Percentiles rank a stretch among this genome's conserved stretches.
Conservation (phyloP, 2,888 invertebrate species). For the Podotricha telesiphe region DNA sequence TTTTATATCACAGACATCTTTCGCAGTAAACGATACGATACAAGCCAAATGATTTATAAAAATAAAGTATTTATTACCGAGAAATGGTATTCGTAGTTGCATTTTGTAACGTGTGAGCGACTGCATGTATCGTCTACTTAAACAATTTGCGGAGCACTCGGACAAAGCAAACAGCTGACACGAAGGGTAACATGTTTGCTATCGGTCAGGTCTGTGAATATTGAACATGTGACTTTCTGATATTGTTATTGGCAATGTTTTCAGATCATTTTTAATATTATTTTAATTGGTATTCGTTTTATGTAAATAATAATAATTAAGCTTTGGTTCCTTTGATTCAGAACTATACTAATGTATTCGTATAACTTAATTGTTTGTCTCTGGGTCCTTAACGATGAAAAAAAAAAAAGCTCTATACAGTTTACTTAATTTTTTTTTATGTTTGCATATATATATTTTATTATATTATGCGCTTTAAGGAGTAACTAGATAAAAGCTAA, state of each 20-base stretch:
- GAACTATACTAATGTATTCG: no score
- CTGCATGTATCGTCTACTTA: constrained; percentile 37
- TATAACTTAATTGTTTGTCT: no score
- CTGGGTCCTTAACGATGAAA: no score
- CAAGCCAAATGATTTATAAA: not conserved
- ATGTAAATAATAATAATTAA: no score
- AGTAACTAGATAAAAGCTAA: no score
- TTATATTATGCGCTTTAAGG: no score
- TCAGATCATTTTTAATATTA: not conserved
- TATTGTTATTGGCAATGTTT: not conserved
- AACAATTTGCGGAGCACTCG: constrained; percentile 40
- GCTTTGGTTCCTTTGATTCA: no score
- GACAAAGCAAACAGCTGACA: constrained; percentile 35
- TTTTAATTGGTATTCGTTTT: not conserved
- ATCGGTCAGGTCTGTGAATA: constrained; percentile 8
- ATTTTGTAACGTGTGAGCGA: constrained; percentile 20
- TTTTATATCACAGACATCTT: no score
- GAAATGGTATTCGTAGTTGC: constrained; percentile 7
- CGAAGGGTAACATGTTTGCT: constrained; percentile 33
- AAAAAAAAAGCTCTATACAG: no score
- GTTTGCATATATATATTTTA: no score
- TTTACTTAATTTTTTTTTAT: no score
- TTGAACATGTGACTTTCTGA: constrained; percentile 9
- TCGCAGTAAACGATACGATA: not conserved
- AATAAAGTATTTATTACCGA: not conserved